Conservation (phyloP, 2,888 invertebrate genomes). For the Scaptodrosophila latifasciaeformis region DNA sequence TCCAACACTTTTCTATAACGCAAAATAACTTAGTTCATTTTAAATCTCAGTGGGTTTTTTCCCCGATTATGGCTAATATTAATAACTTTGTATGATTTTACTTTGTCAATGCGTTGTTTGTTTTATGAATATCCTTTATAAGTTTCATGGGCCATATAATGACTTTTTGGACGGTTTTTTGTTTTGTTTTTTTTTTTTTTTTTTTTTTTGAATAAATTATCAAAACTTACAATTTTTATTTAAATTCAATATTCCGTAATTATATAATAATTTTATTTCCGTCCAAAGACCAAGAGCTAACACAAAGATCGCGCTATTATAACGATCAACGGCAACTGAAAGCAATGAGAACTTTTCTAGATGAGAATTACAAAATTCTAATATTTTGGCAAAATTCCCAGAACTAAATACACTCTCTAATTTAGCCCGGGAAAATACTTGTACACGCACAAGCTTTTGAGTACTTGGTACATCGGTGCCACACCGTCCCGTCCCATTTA, state of each 20-base stretch:
- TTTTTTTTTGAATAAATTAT: constrained; percentile 33
- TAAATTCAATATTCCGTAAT: constrained; percentile 61
- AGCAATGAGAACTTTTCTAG: constrained; percentile 74
- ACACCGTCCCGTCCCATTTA: too few species aligned
- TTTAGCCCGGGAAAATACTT: constrained; percentile 75
- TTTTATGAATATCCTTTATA: too few species aligned
- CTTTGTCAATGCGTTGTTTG: too few species aligned
- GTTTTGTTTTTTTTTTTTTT: background rate
- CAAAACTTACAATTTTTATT: constrained; percentile 61
- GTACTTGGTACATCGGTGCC: too few species aligned
- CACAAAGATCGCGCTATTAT: constrained; percentile 76
- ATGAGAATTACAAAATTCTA: constrained; percentile 74
- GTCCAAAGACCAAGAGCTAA: constrained; percentile 70
- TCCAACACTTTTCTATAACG: too few species aligned
- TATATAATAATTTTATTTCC: constrained; percentile 66
- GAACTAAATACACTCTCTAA: constrained; percentile 74
- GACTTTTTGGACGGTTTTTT: too few species aligned
- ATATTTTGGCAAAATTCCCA: constrained; percentile 75
- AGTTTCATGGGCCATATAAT: too few species aligned
- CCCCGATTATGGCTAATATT: too few species aligned
- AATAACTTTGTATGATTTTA: too few species aligned
- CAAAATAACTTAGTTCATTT: too few species aligned
- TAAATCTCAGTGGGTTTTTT: too few species aligned
- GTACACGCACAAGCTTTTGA: constrained; percentile 71
- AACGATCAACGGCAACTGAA: constrained; percentile 76